phyloP scores from a whole-genome alignment of 2,797 vertebrate genomes.

The Onychomys leucogaster region DNA sequence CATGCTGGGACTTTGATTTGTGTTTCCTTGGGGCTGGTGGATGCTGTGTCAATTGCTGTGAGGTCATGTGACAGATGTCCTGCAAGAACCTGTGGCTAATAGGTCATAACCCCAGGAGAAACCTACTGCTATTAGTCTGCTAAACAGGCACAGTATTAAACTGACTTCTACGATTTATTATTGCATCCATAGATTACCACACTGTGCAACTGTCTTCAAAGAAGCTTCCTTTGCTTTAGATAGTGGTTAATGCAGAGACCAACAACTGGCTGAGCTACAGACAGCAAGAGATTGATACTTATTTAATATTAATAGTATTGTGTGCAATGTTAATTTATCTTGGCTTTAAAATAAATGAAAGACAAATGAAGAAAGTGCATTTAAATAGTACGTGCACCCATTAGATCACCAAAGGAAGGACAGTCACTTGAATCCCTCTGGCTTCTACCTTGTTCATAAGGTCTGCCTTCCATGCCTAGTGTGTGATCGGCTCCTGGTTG shows the following conservation, averaged over 20 bases:
- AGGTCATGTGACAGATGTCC: neutral
- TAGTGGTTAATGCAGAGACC: neutral
- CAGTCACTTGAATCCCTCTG: neutral
- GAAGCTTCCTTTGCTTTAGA: neutral
- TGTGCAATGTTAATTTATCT: neutral
- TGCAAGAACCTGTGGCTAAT: neutral
- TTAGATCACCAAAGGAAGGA: rapidly evolving
- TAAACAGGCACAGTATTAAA: neutral
- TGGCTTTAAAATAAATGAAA: neutral
- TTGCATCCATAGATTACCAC: too few relatives aligned
- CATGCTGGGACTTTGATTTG: neutral
- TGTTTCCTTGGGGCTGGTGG: neutral
- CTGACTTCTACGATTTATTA: neutral
- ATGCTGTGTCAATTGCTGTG: neutral
- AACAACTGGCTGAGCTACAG: neutral
- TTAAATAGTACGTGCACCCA: neutral
- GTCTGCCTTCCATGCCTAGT: neutral
- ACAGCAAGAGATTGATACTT: neutral
- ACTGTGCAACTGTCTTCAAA: neutral
- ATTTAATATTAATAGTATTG: neutral
- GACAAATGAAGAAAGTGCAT: neutral
- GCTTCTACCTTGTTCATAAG: rapidly evolving
- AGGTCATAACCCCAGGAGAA: neutral
- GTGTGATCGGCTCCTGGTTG: neutral
- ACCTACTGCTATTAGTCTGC: neutral